Evolutionary conservation across 2,797 vertebrate species (phyloP).

Genomic region (Euphonia xanthogaster): DNA sequence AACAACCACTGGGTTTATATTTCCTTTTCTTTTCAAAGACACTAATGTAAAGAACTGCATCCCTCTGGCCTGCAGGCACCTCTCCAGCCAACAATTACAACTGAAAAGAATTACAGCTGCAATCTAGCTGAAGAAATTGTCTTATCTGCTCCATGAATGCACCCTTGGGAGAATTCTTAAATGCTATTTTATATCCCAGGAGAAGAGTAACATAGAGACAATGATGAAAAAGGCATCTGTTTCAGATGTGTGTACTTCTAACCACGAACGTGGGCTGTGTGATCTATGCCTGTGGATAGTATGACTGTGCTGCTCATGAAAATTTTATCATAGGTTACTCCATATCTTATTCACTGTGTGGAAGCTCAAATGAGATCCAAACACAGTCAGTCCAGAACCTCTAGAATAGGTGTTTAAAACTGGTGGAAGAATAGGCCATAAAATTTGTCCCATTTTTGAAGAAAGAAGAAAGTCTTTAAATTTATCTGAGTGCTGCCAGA

Average conservation of each 20-base stretch:
- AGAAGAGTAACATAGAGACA: constrained; percentile 49
- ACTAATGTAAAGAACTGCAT: constrained; percentile 48
- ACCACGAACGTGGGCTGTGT: not conserved
- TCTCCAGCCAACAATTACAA: constrained; percentile 63
- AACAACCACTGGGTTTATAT: constrained; percentile 21
- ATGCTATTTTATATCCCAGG: constrained; percentile 54
- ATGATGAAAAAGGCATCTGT: constrained; percentile 63
- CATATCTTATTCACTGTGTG: not conserved
- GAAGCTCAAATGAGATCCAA: constrained; percentile 17
- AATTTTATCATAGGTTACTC: constrained; percentile 37
- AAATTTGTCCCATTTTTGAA: not conserved
- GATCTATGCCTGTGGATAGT: constrained; percentile 48
- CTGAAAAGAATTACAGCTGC: constrained; percentile 69
- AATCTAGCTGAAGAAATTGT: constrained; percentile 70
- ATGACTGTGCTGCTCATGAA: constrained; percentile 53
- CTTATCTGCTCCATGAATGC: constrained; percentile 58
- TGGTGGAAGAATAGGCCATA: not conserved
- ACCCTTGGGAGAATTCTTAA: constrained; percentile 60
- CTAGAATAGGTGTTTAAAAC: not conserved
- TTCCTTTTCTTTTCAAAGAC: constrained; percentile 40
- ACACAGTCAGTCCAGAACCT: not conserved
- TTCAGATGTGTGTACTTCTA: constrained; percentile 43
- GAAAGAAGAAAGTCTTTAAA: not conserved
- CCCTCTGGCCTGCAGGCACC: constrained; percentile 58
- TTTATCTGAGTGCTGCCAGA: not conserved